Evolutionary conservation across 2,113 vertebrate genomes (phyloP).

Genomic region (Hylia prasina): DNA sequence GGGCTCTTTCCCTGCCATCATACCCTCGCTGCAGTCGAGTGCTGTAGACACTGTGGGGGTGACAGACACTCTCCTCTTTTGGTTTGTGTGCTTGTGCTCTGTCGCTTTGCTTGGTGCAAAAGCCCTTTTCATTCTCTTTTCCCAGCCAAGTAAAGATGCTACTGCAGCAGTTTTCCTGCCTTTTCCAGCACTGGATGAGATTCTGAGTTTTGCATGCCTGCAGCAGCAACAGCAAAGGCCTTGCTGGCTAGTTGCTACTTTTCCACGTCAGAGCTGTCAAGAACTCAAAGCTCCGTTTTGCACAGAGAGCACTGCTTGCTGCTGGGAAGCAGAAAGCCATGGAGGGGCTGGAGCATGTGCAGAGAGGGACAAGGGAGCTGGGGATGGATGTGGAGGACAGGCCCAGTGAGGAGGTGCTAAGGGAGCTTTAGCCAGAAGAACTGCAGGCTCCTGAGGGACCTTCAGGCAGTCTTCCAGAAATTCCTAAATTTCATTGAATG

Average conservation of each 20-base stretch:
- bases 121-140: background rate
- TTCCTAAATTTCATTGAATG: background rate
- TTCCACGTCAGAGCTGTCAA: background rate
- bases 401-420: background rate
- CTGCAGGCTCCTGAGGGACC: background rate
- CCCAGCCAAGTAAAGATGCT: too few relatives aligned
- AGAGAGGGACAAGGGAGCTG: background rate
- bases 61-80: too few relatives aligned
- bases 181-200: background rate
- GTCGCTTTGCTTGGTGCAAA: background rate
- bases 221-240: background rate
- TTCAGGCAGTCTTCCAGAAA: background rate
- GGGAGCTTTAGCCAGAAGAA: background rate
- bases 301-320: background rate
- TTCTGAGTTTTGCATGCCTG: background rate
- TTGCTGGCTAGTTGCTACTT: background rate
- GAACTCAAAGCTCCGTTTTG: background rate
- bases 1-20: background rate
- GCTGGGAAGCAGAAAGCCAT: background rate
- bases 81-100: too few relatives aligned
- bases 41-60: too few relatives aligned
- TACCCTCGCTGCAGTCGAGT: too few relatives aligned
- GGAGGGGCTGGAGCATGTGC: background rate
- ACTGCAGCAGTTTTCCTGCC: background rate
- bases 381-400: background rate